Base-by-base conservation (phyloP, 1,140 invertebrate species). In the Panulirus ornatus region DNA sequence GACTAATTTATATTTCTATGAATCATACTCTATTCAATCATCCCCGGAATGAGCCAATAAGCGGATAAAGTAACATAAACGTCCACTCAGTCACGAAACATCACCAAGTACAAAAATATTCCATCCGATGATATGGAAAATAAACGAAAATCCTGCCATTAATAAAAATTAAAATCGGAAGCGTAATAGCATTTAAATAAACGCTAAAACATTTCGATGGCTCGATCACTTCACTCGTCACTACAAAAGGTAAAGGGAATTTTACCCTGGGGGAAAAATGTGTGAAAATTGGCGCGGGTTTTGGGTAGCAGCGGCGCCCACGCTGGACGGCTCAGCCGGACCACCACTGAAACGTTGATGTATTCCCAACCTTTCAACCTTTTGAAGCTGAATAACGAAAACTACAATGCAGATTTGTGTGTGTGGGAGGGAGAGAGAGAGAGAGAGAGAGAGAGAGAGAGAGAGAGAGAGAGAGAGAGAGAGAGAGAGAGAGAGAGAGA, bases 401-500 rank as follows among this genome's bases (percentile, higher is more conserved):
- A 27, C 36, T 36, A 34, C 71, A 47, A 47, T 47, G 14, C 14
- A 6, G 44, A 47, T 47, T 5, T 47, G 44, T 47, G 14, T 47
- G 44, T 47, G 14, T 47, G 14, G 47, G 66, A 71, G 38, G 22
- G 63, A 47, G 63, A 47, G 19, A n/a, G 47, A 63, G 44, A 36
- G 47, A 38, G 54, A 63, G 0, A 58, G 51, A 84, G 81, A 83
- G 47, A 63, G 81, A 83, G 81, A 83, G 81, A 58, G 78, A 58
- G 51, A 58, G 81, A 83, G 81, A 63, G 36, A 71, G 82, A 70
- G 82, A 36, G 22, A 36, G 82, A 84, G 58, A 71, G 54, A 70
- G 82, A 70, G 58, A 71, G 40, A 42, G 34, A 51, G 40, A 63
- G 83, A 73, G 54, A 36, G 70, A 73, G 83, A 73, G 42, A 63